phyloP scores from a whole-genome alignment of 2,113 vertebrate genomes.

The Neodon shergylaensis region DNA sequence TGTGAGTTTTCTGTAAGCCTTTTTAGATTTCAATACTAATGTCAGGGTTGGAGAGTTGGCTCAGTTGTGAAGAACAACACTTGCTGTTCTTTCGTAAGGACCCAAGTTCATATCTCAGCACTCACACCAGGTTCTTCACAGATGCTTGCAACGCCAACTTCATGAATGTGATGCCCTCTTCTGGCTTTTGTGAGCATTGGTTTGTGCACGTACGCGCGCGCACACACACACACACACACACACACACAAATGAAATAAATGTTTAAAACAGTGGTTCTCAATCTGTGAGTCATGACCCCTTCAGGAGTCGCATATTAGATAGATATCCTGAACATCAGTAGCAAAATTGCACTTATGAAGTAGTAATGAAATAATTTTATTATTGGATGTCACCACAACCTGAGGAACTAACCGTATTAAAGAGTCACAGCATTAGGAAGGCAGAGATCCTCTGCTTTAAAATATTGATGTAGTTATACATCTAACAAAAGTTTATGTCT shows the following conservation, averaged over 20 bases:
- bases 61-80: background rate
- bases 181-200: background rate
- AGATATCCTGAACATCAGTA: background rate
- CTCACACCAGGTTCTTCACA: background rate
- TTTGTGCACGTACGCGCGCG: too few relatives aligned
- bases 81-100: background rate
- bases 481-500: background rate
- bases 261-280: background rate
- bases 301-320: background rate
- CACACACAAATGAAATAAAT: background rate
- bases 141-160: too few relatives aligned
- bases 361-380: background rate
- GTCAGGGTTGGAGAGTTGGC: too few relatives aligned
- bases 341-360: background rate
- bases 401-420: background rate
- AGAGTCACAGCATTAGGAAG: background rate
- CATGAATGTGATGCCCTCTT: too few relatives aligned
- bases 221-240: background rate
- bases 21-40: conserved; percentile 8
- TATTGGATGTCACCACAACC: background rate
- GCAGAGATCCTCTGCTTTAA: background rate
- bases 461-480: background rate
- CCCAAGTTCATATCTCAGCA: background rate
- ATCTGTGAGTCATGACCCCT: background rate
- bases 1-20: background rate